Percentiles rank a stretch among this genome's conserved stretches.
These are phyloP conservation scores for Drosophila infuscata DNA, from an alignment of 2,888 invertebrate species.

Conservation along the genomic window DNA sequence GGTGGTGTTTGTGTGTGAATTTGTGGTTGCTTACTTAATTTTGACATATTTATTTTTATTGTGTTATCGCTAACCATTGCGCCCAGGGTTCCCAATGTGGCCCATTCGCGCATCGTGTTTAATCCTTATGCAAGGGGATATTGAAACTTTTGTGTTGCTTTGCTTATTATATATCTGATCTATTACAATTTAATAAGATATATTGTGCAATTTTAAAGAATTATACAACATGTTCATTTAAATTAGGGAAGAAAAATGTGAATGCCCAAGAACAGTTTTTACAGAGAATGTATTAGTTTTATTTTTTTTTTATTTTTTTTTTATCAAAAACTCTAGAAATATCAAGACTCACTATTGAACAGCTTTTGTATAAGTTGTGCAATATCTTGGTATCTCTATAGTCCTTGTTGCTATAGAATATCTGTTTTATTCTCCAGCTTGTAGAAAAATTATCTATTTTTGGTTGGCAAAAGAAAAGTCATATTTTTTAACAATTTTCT, in stretches of 20 bases:
- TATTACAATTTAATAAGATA: background rate
- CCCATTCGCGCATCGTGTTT: background rate
- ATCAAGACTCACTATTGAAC: too few species aligned
- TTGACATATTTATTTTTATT: slow-evolving; percentile 79
- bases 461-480: background rate
- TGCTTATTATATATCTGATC: background rate
- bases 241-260: too few species aligned
- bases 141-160: background rate
- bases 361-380: too few species aligned
- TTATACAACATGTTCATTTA: background rate
- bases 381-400: too few species aligned
- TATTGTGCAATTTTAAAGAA: background rate
- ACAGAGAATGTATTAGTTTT: background rate
- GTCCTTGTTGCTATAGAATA: too few species aligned
- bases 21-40: slow-evolving; percentile 74
- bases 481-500: background rate
- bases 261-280: background rate
- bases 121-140: background rate
- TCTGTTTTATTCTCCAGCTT: background rate
- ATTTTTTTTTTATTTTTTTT: background rate
- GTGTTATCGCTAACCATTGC: slow-evolving; percentile 44
- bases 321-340: background rate
- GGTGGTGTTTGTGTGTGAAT: slow-evolving; percentile 54
- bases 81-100: background rate
- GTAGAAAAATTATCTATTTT: background rate